A percentile compares a stretch with the other conserved stretches of the same genome.
Evolutionary conservation across 2,888 invertebrate species (phyloP).

Genomic region (Argynnis bischoffii): DNA sequence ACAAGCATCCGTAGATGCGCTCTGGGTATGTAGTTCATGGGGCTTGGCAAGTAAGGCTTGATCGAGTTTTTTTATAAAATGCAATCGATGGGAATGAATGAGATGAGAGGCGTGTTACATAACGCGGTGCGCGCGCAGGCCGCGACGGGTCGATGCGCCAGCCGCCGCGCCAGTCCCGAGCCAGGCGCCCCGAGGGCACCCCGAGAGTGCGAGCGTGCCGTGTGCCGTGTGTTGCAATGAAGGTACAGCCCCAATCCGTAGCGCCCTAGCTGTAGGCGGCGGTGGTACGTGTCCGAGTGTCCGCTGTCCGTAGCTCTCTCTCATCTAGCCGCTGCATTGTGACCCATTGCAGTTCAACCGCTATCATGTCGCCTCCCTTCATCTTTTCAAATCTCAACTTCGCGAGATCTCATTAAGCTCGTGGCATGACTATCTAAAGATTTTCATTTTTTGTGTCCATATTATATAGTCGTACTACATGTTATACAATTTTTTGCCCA

Average conservation of each 20-base stretch:
- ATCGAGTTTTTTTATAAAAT: neutral
- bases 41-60: neutral
- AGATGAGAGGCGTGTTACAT: constrained; percentile 35
- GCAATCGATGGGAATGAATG: constrained; percentile 22
- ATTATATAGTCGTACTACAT: neutral
- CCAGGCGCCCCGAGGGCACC: constrained; percentile 45
- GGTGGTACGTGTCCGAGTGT: constrained; percentile 58
- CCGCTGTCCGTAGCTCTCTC: constrained; percentile 47
- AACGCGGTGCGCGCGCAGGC: constrained; percentile 44
- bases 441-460: constrained; percentile 7
- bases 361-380: constrained; percentile 24
- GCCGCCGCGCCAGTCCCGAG: constrained; percentile 47
- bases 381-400: constrained; percentile 16
- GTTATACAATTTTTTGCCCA: neutral
- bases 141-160: constrained; percentile 49
- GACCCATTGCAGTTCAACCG: constrained; percentile 45
- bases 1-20: too few species aligned
- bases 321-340: constrained; percentile 50
- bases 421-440: constrained; percentile 20
- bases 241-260: constrained; percentile 72
- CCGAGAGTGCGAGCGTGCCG: constrained; percentile 41
- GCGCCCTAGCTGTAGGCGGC: constrained; percentile 73
- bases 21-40: neutral
- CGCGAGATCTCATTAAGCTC: constrained; percentile 4
- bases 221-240: constrained; percentile 72